Evolutionary conservation across 2,797 vertebrate genomes (phyloP), one percentile per base, ranked within the genome.

Genomic region (Ceryle rudis): DNA sequence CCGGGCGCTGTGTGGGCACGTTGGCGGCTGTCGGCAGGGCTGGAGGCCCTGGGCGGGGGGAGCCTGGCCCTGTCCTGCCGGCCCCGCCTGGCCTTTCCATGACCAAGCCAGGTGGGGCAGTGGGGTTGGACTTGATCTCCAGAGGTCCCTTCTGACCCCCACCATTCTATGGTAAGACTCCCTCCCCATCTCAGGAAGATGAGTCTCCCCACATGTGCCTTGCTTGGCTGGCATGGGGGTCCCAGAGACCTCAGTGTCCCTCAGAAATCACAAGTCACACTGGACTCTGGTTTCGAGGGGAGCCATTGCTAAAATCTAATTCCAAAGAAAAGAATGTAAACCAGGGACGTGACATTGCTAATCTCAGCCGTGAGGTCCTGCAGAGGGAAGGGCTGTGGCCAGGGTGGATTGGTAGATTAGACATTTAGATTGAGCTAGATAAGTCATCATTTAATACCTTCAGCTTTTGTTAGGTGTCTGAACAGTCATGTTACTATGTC

Each of bases 41-140:
- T 5, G 14, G n/a, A 5, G n/a, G n/a, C 14, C 35, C 3, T 5
- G 26, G 23, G 6, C 0, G 1, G 2, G 12, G n/a, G 31, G 9
- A 7, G 11, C 18, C 22, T n/a, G 6, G 23, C 29, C 9, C 10
- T 8, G 25, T 14, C 18, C 2, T 11, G 10, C 12, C 2, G 15
- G n/a, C 37, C 44, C 25, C 14, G 67, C 33, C 29, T 4, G 54
- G 1, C 1, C 1, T 3, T n/a, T 22, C n/a, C 5, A 2, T 0
- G 2, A 5, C 44, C 44, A 13, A 31, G 41, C 5, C 33, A 1
- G 4, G 2, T 9, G 13, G 28, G 28, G 14, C 57, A 25, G 8
- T 20, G 46, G 46, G 47, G 14, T 49, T 49, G 23, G 47, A 14
- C 47, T 49, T 11, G 8, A 49, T 49, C 47, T 49, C 47, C 47